Conservation (phyloP, 2,797 vertebrate genomes). For the Platalea minor region DNA sequence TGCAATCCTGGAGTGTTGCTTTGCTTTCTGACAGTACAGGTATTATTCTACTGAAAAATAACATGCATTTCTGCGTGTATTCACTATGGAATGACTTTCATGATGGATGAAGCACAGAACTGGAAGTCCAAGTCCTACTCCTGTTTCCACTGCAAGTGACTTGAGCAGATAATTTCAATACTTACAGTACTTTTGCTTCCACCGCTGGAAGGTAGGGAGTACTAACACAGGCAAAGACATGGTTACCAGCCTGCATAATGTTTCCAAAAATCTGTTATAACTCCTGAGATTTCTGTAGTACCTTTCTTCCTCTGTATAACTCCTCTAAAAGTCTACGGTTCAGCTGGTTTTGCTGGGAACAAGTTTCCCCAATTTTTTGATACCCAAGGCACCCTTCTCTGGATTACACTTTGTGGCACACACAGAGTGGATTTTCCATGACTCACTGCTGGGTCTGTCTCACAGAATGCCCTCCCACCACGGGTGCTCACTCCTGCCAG, state of each 20-base stretch:
- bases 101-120: neutral
- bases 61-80: rapidly evolving
- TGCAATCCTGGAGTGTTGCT: neutral
- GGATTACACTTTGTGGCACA: neutral
- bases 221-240: neutral
- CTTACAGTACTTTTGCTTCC: neutral
- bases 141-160: neutral
- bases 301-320: neutral
- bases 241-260: neutral
- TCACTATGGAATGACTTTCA: neutral
- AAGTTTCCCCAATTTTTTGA: neutral
- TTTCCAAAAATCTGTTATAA: neutral
- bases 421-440: neutral
- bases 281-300: neutral
- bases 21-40: neutral
- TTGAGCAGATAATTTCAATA: neutral
- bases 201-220: neutral
- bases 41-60: neutral
- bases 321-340: neutral
- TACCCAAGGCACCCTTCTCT: neutral
- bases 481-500: rapidly evolving
- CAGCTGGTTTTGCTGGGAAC: neutral
- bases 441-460: neutral
- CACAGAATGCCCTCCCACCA: neutral
- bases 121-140: neutral